Evolutionary conservation across 1,140 invertebrate species (phyloP), one percentile per base, ranked within the genome.

Genomic region (Aphelenchoides besseyi): DNA sequence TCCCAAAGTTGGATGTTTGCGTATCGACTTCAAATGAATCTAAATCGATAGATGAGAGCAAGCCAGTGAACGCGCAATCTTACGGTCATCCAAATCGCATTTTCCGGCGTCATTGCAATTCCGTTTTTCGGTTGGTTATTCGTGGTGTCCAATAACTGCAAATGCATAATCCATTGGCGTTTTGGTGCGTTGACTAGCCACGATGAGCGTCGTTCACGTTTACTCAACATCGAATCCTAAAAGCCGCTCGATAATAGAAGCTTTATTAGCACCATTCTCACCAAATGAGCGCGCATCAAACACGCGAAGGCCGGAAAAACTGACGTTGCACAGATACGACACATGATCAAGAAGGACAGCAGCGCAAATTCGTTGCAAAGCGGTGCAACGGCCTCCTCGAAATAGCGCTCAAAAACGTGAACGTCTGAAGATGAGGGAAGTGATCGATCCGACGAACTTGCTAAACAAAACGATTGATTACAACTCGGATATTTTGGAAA

Each of bases 231-330:
- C 23, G 23, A 48, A 48, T 23, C 12, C 41, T 16, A 48, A 12
- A 23, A 48, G 12, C 41, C n/a, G n/a, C n/a, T n/a, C 41, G 23
- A 48, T 48, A 48, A 48, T 48, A 12, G 41, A 48, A 48, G 12
- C 23, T 23, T 16, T 12, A 48, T 12, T 12, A 48, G 41, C 12
- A 48, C 26, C 5, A 33, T 29, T 8, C 18, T 59, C 23, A 33
- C 55, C 55, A 59, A 8, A 33, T 59, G 55, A 8, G 26, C 26
- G 5, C 18, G 55, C 55, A 59, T 59, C 18, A 59, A 59, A 33
- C 55, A 18, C 5, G 55, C 55, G 18, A 59, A 59, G 5, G 55
- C 55, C 55, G 18, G 5, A 28, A 59, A 18, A 59, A 59, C 55
- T 59, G 18, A 18, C 23, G 5, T 23, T 5, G 41, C 41, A 48